phyloP scores from a whole-genome alignment of 2,888 invertebrate species.

The Periphyllus acericola region DNA sequence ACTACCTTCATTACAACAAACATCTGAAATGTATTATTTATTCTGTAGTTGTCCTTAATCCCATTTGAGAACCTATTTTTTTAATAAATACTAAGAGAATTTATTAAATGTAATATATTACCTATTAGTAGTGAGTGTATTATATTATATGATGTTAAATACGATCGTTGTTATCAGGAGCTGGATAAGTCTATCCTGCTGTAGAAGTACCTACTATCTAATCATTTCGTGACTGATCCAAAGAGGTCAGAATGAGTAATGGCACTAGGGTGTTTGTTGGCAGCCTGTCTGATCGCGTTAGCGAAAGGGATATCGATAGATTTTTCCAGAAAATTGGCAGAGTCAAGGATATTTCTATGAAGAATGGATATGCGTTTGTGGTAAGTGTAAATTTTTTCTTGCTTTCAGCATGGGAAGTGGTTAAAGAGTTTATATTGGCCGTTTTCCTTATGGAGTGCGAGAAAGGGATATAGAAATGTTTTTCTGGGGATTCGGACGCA shows the following conservation, averaged over 20 bases:
- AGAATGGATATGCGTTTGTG: slow-evolving; percentile 98
- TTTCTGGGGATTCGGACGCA: slow-evolving; percentile 93
- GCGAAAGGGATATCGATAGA: slow-evolving; percentile 93
- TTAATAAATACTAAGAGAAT: not conserved
- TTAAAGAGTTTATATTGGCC: slow-evolving; percentile 86
- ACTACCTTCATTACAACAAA: not conserved
- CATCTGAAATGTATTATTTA: not conserved
- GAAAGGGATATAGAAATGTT: slow-evolving; percentile 95
- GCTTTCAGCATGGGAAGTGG: slow-evolving; percentile 67
- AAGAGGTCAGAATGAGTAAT: slow-evolving; percentile 65
- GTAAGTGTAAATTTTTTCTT: slow-evolving; percentile 74
- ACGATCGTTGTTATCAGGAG: slow-evolving; percentile 49
- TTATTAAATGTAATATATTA: not conserved
- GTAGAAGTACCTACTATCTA: slow-evolving; percentile 41
- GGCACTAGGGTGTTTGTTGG: slow-evolving; percentile 88
- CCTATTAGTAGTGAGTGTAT: not conserved
- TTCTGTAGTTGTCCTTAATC: not conserved
- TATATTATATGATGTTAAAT: slow-evolving; percentile 30
- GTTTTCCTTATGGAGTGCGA: slow-evolving; percentile 84
- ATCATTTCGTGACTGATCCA: slow-evolving; percentile 48
- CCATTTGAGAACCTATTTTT: not conserved
- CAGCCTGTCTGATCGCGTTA: slow-evolving; percentile 84
- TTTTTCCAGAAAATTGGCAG: slow-evolving; percentile 96
- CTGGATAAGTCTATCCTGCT: slow-evolving; percentile 47
- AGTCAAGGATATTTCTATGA: slow-evolving; percentile 91